phyloP scores from a whole-genome alignment of 2,888 invertebrate species.

The Esperia sulphurella region DNA sequence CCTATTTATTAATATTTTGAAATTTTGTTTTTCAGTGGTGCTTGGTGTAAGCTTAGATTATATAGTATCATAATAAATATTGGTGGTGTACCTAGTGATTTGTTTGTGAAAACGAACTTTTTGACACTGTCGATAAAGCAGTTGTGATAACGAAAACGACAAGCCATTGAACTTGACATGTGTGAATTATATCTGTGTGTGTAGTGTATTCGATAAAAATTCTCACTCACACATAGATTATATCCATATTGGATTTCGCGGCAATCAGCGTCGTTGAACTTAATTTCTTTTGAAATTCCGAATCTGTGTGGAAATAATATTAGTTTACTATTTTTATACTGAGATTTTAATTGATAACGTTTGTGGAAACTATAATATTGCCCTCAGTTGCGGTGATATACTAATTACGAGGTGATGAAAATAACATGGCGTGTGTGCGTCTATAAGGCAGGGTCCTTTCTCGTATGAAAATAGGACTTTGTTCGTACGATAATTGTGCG shows the following conservation, averaged over 20 bases:
- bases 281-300: constrained; percentile 44
- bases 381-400: constrained; percentile 19
- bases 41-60: no score
- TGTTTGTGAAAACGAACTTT: no score
- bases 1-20: no score
- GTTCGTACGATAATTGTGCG: constrained; percentile 46
- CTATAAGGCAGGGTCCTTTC: constrained; percentile 46
- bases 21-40: no score
- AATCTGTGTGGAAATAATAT: constrained; percentile 24
- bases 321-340: constrained; percentile 26
- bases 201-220: constrained; percentile 18
- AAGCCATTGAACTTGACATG: constrained; percentile 27
- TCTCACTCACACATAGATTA: constrained; percentile 27
- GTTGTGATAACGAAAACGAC: constrained; percentile 20
- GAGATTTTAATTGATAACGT: constrained; percentile 25
- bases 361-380: constrained; percentile 18
- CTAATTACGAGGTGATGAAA: constrained; percentile 28
- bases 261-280: constrained; percentile 55
- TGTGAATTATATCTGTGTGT: constrained; percentile 26
- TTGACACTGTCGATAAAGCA: constrained; percentile 32
- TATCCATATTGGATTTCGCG: constrained; percentile 63
- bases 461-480: constrained; percentile 66
- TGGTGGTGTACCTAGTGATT: no score
- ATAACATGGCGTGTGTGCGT: constrained; percentile 70
- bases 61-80: no score